Conservation (phyloP, 2,797 vertebrate genomes). For the Sebastes itinus region DNA sequence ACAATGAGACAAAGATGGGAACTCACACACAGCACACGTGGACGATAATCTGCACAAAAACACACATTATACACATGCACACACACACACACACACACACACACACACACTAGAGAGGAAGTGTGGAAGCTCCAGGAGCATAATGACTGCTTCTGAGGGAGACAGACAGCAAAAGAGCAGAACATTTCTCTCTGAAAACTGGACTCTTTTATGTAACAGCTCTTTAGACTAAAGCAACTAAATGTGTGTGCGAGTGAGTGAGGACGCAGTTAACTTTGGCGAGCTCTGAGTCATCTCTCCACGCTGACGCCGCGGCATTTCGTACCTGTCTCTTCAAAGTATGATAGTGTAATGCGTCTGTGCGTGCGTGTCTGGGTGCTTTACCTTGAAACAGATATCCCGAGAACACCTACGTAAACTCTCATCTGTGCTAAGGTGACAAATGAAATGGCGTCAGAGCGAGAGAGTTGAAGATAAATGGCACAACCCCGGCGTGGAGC, state of each 20-base stretch:
- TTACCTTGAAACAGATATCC: constrained; percentile 49
- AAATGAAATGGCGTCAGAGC: constrained; percentile 64
- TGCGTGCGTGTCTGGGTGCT: constrained; percentile 7
- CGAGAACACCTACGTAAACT: constrained; percentile 58
- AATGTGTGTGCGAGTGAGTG: constrained; percentile 1
- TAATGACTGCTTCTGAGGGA: constrained; percentile 59
- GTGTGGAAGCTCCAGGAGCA: constrained; percentile 54
- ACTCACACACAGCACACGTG: neutral
- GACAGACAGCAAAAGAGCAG: constrained; percentile 45
- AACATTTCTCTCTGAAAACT: constrained; percentile 56
- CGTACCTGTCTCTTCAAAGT: constrained; percentile 1
- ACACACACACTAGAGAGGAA: constrained; percentile 29
- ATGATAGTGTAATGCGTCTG: neutral
- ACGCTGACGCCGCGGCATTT: neutral
- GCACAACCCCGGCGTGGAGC: constrained; percentile 66
- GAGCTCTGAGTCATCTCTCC: constrained; percentile 55
- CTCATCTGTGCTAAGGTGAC: constrained; percentile 61
- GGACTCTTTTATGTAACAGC: constrained; percentile 59
- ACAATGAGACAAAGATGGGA: constrained; percentile 22
- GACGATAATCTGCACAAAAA: neutral
- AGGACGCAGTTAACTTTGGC: constrained; percentile 45
- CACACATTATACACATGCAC: constrained; percentile 25
- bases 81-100: constrained; percentile 5
- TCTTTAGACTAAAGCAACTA: constrained; percentile 51
- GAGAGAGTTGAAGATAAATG: constrained; percentile 72